Conservation (phyloP, 2,113 vertebrate species). For the Etia nguti region DNA sequence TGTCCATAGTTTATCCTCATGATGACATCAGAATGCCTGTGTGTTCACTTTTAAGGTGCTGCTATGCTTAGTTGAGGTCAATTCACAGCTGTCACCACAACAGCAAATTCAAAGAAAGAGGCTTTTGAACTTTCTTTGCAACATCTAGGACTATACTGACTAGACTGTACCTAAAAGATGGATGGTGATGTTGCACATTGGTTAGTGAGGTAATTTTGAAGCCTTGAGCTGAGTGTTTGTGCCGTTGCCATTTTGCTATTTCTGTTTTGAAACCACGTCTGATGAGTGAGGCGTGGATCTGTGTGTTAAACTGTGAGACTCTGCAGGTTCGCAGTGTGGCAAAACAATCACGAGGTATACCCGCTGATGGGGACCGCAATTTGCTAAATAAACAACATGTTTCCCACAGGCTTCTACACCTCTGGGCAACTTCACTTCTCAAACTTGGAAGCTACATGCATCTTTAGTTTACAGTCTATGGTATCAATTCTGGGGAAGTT, state of each 20-base stretch:
- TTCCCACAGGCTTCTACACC: background rate
- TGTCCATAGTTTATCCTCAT: rapidly evolving
- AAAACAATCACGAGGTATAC: background rate
- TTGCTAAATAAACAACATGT: background rate
- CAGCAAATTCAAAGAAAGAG: background rate
- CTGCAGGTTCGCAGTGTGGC: background rate
- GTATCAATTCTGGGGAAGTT: background rate
- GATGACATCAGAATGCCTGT: background rate
- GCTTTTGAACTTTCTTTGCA: background rate
- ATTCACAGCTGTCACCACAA: background rate
- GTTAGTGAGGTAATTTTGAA: background rate
- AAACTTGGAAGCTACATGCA: background rate
- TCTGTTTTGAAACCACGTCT: background rate
- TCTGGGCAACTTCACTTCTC: background rate
- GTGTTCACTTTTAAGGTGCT: background rate
- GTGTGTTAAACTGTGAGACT: background rate
- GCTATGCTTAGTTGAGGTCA: background rate
- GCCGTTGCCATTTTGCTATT: rapidly evolving
- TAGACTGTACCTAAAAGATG: background rate
- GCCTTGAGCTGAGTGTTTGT: background rate
- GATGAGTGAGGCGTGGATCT: background rate
- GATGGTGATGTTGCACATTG: background rate
- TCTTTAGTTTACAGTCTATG: background rate
- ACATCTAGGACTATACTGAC: background rate
- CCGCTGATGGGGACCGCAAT: background rate